Evolutionary conservation across 1,140 invertebrate genomes (phyloP), one percentile per base, ranked within the genome.

Genomic region (Reticulitermes speratus): DNA sequence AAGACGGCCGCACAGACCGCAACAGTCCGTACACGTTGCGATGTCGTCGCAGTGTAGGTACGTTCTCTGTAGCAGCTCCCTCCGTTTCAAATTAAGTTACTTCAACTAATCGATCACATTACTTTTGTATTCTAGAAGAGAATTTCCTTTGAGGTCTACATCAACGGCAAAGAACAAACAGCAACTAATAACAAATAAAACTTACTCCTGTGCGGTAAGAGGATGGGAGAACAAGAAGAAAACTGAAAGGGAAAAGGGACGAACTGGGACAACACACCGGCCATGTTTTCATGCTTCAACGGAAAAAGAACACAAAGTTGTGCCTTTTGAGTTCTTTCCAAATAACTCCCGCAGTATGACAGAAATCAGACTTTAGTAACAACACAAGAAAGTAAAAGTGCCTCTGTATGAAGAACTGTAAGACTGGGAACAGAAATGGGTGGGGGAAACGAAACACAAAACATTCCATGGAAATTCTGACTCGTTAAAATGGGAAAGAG

Each of bases 171-270:
- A 75, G n/a, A 75, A 75, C 65, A n/a, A 75, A 75, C 25, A 75
- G n/a, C 65, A 75, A 75, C 65, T 75, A 75, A 75, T 75, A 75
- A 75, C 65, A 75, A 75, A 75, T 75, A 75, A 75, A 75, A 75
- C 65, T 75, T 75, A 30, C 65, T 30, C 65, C 1, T 30, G 65
- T 14, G n/a, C 0, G 9, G 65, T 9, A 75, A 75, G 65, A 75
- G 25, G 65, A n/a, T 8, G 59, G 25, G 59, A 9, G 59, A 65
- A 65, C 59, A 11, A 65, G 59, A 65, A 65, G 14, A 65, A 65
- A 65, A n/a, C 45, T 21, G 59, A 65, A 12, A 65, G 25, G n/a
- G 65, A 14, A 21, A 55, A 75, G n/a, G 65, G 65, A 75, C 65
- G 65, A 75, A 30, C n/a, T 30, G 65, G n/a, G 65, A 75, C 65